These are phyloP conservation scores for Strongylocentrotus purpuratus DNA, from an alignment of 35 echinoderm and acorn worm species.

Conservation along the genomic window DNA sequence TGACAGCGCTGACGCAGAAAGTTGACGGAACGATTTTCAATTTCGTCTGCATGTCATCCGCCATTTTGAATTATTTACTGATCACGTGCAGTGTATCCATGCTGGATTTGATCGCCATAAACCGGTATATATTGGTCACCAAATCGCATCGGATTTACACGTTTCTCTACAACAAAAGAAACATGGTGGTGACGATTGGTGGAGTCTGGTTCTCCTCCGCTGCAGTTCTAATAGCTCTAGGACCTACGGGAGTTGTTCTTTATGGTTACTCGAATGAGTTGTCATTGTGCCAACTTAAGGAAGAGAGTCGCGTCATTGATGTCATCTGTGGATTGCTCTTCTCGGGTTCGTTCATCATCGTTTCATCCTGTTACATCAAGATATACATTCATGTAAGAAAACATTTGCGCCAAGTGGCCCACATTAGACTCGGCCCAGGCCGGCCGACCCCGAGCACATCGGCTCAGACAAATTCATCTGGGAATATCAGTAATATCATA, in stretches of 20 bases:
- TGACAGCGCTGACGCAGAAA: not conserved
- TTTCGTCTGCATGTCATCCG: not conserved
- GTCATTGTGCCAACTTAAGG: conserved; percentile 14
- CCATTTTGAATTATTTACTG: not conserved
- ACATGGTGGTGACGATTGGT: conserved; percentile 26
- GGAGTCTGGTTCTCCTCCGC: conserved; percentile 4
- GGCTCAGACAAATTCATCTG: not conserved
- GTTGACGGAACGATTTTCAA: not conserved
- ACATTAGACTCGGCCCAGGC: not conserved
- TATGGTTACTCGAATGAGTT: not conserved
- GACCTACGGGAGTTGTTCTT: not conserved
- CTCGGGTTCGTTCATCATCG: not conserved
- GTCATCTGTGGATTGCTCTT: conserved; percentile 31
- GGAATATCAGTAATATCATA: not conserved
- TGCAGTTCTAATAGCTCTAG: conserved; percentile 7
- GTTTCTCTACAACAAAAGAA: not conserved
- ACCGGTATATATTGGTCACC: conserved; percentile 32
- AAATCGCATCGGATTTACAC: conserved; percentile 18
- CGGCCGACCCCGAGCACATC: not conserved
- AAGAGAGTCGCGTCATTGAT: conserved; percentile 33
- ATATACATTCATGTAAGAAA: conserved; percentile 33
- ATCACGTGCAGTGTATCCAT: conserved; percentile 47
- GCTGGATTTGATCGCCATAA: conserved; percentile 50
- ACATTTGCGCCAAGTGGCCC: conserved; percentile 30
- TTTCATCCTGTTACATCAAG: not conserved